Evolutionary conservation across 2,113 vertebrate genomes (phyloP).

Genomic region (Hepsetus odoe): DNA sequence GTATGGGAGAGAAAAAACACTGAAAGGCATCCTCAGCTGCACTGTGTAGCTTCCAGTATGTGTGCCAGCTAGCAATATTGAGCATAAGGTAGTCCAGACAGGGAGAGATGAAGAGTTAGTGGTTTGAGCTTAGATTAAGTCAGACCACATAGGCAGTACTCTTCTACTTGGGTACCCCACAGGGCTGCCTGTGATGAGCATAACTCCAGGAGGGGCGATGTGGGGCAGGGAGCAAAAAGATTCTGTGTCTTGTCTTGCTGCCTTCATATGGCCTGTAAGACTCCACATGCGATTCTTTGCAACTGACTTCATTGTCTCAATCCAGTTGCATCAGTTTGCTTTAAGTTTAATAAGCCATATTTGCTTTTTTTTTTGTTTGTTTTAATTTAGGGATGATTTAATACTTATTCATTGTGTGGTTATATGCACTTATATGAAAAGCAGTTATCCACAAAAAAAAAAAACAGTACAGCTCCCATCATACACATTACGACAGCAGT

Average conservation of each 20-base stretch:
- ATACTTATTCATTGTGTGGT: no score
- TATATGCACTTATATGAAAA: background rate
- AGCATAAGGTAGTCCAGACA: background rate
- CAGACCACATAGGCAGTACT: background rate
- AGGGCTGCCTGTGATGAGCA: background rate
- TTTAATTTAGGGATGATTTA: background rate
- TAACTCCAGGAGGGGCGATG: slow-evolving; percentile 2
- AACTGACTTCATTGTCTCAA: background rate
- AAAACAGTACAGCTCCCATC: background rate
- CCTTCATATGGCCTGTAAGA: background rate
- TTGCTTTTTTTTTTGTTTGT: background rate
- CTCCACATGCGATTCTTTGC: background rate
- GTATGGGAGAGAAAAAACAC: background rate
- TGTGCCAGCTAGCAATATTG: background rate
- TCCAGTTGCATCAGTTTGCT: slow-evolving; percentile 32
- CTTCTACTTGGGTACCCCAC: background rate
- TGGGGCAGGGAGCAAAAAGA: background rate
- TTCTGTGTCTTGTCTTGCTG: background rate
- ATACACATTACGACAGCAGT: background rate
- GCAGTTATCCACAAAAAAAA: background rate
- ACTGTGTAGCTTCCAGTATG: background rate
- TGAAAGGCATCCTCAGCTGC: background rate
- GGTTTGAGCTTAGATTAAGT: background rate
- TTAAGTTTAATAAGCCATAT: slow-evolving; percentile 1
- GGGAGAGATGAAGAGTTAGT: background rate